These are phyloP conservation scores for Gymnobelideus leadbeateri DNA, from an alignment of 2,113 vertebrate genomes.

Conservation along the genomic window DNA sequence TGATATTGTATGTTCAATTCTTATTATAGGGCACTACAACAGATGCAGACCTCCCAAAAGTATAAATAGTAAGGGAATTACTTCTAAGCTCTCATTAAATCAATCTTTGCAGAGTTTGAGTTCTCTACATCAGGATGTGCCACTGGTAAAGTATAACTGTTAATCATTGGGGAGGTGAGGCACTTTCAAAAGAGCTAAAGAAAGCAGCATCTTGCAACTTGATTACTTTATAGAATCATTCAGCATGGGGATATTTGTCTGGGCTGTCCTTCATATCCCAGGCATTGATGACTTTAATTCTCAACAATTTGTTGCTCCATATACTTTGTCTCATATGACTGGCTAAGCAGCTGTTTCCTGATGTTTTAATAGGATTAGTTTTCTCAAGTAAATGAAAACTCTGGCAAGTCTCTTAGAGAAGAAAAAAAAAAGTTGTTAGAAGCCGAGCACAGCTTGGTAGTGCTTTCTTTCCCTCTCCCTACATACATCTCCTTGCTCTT, in stretches of 20 bases:
- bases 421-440: background rate
- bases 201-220: slow-evolving; percentile 5
- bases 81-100: background rate
- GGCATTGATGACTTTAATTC: slow-evolving; percentile 50
- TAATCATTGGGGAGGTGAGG: slow-evolving; percentile 50
- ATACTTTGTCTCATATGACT: slow-evolving; percentile 57
- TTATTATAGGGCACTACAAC: background rate
- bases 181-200: slow-evolving; percentile 20
- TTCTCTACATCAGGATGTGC: background rate
- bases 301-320: slow-evolving; percentile 47
- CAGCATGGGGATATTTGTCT: slow-evolving; percentile 39
- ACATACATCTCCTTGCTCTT: background rate
- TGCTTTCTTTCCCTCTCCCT: no score
- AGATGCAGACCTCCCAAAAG: background rate
- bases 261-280: background rate
- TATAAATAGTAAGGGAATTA: slow-evolving; percentile 24
- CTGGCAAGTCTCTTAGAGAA: slow-evolving; percentile 48
- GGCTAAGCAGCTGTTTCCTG: slow-evolving; percentile 57
- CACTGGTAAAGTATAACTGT: slow-evolving; percentile 44
- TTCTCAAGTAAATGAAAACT: slow-evolving; percentile 67
- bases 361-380: slow-evolving; percentile 59
- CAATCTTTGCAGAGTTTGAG: slow-evolving; percentile 19
- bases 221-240: background rate
- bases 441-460: background rate
- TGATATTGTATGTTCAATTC: slow-evolving; percentile 7